phyloP scores from a whole-genome alignment of 2,888 invertebrate species.

The Saturnia pavonia region DNA sequence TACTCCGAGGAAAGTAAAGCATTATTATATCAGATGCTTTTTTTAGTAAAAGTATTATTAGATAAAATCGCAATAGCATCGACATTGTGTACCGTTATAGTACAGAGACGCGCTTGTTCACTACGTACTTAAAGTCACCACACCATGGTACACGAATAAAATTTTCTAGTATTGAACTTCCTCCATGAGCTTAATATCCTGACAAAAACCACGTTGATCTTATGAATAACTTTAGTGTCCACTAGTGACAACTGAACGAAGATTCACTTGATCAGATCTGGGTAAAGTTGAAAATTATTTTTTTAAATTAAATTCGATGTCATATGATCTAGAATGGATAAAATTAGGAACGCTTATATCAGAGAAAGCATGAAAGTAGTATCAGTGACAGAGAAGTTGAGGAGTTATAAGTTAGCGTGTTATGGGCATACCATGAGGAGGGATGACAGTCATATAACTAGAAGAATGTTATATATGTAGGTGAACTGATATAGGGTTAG shows the following conservation, averaged over 20 bases:
- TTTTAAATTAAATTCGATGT: too few relatives aligned
- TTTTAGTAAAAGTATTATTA: slow-evolving; percentile 15
- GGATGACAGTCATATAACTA: too few relatives aligned
- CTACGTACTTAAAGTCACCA: background rate
- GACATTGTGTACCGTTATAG: background rate
- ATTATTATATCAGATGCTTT: slow-evolving; percentile 13
- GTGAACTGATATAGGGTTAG: too few relatives aligned
- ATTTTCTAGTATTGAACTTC: background rate
- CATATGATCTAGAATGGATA: too few relatives aligned
- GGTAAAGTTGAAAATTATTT: background rate
- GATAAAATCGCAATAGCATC: slow-evolving; percentile 10
- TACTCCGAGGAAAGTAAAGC: background rate
- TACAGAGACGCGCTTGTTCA: background rate
- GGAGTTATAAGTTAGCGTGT: too few relatives aligned
- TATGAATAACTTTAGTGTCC: background rate
- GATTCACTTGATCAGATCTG: background rate
- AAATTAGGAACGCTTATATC: too few relatives aligned
- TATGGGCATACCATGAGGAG: too few relatives aligned
- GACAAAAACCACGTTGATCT: too few relatives aligned
- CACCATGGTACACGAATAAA: background rate
- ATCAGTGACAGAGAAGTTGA: too few relatives aligned
- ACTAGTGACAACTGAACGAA: background rate
- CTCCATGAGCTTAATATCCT: too few relatives aligned
- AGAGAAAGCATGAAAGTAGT: too few relatives aligned
- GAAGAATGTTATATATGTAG: too few relatives aligned